Evolutionary conservation across 2,113 vertebrate species (phyloP), one percentile per base, ranked within the genome.

Genomic region (Hystrix brachyura): DNA sequence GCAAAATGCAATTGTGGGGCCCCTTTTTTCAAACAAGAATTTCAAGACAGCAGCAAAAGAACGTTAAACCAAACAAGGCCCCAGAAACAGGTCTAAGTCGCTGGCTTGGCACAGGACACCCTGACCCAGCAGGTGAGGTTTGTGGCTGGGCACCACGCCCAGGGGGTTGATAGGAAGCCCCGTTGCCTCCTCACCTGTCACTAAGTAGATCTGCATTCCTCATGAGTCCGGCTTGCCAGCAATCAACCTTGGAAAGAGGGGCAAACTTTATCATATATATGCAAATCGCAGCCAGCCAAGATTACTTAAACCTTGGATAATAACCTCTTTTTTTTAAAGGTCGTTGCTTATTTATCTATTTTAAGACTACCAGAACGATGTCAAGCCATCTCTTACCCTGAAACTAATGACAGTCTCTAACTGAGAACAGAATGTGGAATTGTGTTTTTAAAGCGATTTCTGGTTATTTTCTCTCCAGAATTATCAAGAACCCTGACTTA

Each of bases 391-490:
- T 94, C 95, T 82, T 79, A 48, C 85, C 53, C 74, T 95, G 81
- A 98, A 96, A 96, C 94, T 97, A 97, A 97, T 97, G 87, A 74
- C 88, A 87, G 43, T 94, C 43, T 62, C 95, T 80, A 92, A 79
- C 34, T 34, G 72, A 96, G 60, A 96, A 90, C 27, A 85, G 80
- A 85, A 91, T 14, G 21, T 82, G 43, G 43, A 32, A n/a, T n/a
- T 25, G 43, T 76, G 55, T 76, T 71, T 43, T 6, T 14, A 27
- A 96, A 90, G 59, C 3, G 29, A 67, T 81, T 96, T 97, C 88
- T 97, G 92, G 87, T 96, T 89, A 74, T 96, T 94, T 97, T 97
- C 64, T 94, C 48, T 82, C 60, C 67, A 88, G 92, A 95, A 85
- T 90, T 69, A 93, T 94, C 64, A 80, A 90, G 78, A 94, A 76